These are phyloP conservation scores for Bombylius discolor DNA, from an alignment of 2,888 invertebrate species.

Conservation along the genomic window DNA sequence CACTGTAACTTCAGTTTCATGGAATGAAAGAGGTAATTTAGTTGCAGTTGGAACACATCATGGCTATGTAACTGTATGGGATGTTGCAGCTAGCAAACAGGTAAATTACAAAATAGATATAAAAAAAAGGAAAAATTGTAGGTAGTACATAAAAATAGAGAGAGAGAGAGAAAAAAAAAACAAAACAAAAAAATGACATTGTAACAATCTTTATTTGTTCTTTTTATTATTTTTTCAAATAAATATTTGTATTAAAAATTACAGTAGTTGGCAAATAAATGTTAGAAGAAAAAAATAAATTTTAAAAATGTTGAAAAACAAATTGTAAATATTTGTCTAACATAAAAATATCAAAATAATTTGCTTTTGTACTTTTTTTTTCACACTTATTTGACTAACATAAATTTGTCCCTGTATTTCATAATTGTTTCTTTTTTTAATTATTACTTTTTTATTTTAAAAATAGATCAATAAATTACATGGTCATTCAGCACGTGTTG, in stretches of 20 bases:
- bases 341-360: too few relatives aligned
- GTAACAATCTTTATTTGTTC: too few relatives aligned
- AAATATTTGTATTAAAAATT: too few relatives aligned
- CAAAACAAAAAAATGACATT: too few relatives aligned
- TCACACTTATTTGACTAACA: too few relatives aligned
- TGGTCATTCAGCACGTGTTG: slow-evolving; percentile 85
- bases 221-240: too few relatives aligned
- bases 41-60: slow-evolving; percentile 97
- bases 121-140: background rate
- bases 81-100: slow-evolving; percentile 86
- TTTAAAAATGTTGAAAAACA: too few relatives aligned
- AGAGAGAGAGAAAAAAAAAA: background rate
- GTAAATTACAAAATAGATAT: slow-evolving; percentile 25
- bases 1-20: slow-evolving; percentile 94
- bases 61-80: slow-evolving; percentile 97
- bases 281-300: too few relatives aligned
- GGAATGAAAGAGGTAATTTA: slow-evolving; percentile 93
- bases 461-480: slow-evolving; percentile 68
- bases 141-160: background rate
- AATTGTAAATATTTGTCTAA: too few relatives aligned
- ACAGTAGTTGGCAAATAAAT: too few relatives aligned
- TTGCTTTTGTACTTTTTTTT: too few relatives aligned
- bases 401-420: too few relatives aligned
- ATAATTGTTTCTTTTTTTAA: background rate
- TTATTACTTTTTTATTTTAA: background rate